phyloP scores from a whole-genome alignment of 92 coral and sea anemone genomes.

The Epizoanthus stellaris region DNA sequence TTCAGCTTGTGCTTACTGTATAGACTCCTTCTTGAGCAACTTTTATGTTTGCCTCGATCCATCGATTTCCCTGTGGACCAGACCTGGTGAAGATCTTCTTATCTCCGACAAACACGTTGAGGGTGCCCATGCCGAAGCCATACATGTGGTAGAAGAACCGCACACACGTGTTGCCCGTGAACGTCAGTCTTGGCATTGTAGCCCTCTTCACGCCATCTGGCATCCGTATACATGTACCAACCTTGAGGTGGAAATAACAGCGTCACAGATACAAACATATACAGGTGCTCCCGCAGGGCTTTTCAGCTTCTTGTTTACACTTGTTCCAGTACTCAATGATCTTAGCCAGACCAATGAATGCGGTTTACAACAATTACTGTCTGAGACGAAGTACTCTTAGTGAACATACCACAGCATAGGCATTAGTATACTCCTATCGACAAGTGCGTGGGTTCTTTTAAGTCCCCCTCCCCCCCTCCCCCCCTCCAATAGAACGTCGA shows the following conservation, averaged over 20 bases:
- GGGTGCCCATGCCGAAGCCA: conserved; percentile 1
- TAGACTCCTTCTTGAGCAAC: background rate
- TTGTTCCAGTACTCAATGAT: too few species aligned
- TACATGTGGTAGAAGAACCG: conserved; percentile 31
- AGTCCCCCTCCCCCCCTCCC: too few species aligned
- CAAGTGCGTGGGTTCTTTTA: too few species aligned
- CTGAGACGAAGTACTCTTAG: too few species aligned
- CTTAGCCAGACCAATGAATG: too few species aligned
- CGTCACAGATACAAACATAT: too few species aligned
- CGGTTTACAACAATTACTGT: too few species aligned
- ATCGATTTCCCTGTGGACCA: conserved; percentile 12
- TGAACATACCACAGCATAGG: too few species aligned
- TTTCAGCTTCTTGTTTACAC: too few species aligned
- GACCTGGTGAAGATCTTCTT: background rate
- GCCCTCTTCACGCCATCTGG: background rate
- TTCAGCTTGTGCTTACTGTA: background rate
- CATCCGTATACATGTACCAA: conserved; percentile 11
- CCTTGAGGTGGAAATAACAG: background rate
- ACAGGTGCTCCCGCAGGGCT: too few species aligned
- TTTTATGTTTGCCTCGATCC: background rate
- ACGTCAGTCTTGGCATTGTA: conserved; percentile 5
- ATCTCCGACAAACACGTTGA: conserved; percentile 5
- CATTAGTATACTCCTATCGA: too few species aligned
- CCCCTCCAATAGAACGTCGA: too few species aligned
- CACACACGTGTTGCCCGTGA: background rate